Percentiles rank a stretch among this genome's conserved stretches.
Conservation (phyloP, 2,797 vertebrate genomes). For the Danio albolineatus region DNA sequence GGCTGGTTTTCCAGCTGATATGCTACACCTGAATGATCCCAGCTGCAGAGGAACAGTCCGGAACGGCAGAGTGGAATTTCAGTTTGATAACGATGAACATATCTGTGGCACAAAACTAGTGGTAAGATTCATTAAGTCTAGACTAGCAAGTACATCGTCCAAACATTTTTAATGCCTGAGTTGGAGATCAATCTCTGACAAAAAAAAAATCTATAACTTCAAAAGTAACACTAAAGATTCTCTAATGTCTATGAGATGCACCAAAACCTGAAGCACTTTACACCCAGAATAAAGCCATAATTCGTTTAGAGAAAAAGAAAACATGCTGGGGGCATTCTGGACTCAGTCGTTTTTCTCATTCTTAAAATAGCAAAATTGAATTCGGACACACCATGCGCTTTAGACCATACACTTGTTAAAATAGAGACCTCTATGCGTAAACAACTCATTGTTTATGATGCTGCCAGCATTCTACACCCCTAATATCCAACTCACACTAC, state of each 20-base stretch:
- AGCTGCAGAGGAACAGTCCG: slow-evolving; percentile 66
- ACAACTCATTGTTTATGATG: neutral
- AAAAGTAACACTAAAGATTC: no score
- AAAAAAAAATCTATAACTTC: no score
- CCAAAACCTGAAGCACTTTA: no score
- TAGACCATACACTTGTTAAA: neutral
- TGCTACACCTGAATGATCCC: slow-evolving; percentile 71
- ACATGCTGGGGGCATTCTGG: no score
- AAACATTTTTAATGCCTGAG: no score
- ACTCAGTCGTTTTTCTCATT: no score
- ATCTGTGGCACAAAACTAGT: slow-evolving; percentile 73
- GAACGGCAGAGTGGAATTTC: slow-evolving; percentile 71
- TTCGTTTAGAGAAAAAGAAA: no score
- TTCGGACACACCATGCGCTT: no score
- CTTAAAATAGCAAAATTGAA: no score
- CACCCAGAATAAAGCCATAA: no score
- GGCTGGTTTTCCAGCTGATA: slow-evolving; percentile 65
- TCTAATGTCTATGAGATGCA: no score
- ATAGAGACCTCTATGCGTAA: neutral
- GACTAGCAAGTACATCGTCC: neutral
- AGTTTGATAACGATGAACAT: slow-evolving; percentile 66
- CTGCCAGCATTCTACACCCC: neutral
- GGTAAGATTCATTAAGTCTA: slow-evolving; percentile 60
- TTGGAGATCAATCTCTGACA: neutral
- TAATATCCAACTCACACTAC: slow-evolving; percentile 16